Base-by-base conservation (phyloP, 2,888 invertebrate species). In the Lomographa bimaculata region DNA sequence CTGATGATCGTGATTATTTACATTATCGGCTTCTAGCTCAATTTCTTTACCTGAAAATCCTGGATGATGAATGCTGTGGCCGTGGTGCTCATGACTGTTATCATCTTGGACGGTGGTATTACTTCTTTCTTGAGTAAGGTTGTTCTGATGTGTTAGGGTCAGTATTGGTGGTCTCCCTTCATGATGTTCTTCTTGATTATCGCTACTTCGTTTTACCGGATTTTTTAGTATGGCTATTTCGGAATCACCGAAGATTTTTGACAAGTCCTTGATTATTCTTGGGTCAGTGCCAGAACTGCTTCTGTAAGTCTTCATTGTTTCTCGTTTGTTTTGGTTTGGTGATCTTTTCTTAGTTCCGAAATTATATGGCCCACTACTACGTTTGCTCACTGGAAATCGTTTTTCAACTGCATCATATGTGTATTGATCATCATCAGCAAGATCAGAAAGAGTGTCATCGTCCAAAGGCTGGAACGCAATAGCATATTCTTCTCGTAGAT, bases 201-300 rank as follows among this genome's bases (percentile, higher is more conserved):
- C 79, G 52, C 80, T 81, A 44, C 82, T 89, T 24, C 92, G 79
- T 62, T 92, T 92, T 8, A 91, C 91, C 16, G 85, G 87, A 16
- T 83, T 89, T 57, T 91, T 91, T 7, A 85, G 73, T 1, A 81
- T 60, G 18, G 78, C 71, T 9, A 68, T 56, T 28, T 74, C 77
- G n/a, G 82, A 65, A 25, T 85, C 78, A 4, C 91, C 92, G 64
- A 94, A 94, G 43, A 94, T 90, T 64, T 91, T 91, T 21, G 92
- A 93, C 21, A 94, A 72, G 59, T 94, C 94, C 66, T 92, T 91
- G 12, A 92, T 91, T 5, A 94, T 91, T 69, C 91, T 92, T 1
- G 94, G 94, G 64, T 94, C 94, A 1, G 93, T 94, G 28, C 91
- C 91, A 0, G 86, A 66, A 33, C 83, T 84, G 57, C 79, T 82